Percentiles rank a stretch among this genome's conserved stretches.
phyloP scores from a whole-genome alignment of 1,140 invertebrate species.

The Gerris buenoi region DNA sequence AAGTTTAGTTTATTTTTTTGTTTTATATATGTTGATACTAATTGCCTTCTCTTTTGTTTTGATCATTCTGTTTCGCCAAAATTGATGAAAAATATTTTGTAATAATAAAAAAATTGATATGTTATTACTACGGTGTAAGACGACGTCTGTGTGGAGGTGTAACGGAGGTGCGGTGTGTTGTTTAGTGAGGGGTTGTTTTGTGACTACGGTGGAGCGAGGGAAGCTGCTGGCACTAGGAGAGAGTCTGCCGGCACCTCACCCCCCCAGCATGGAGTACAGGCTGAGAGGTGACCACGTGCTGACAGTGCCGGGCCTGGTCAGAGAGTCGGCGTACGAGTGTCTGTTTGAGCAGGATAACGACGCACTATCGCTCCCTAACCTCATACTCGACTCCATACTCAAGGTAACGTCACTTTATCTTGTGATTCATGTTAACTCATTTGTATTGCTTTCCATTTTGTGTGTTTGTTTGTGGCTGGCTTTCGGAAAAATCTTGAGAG shows the following conservation, averaged over 20 bases:
- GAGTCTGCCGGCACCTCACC: conserved; percentile 22
- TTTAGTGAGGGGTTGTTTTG: conserved; percentile 54
- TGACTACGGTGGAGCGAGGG: conserved; percentile 55
- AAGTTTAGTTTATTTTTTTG: too few species aligned
- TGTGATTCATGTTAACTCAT: neutral
- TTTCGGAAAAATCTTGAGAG: too few species aligned
- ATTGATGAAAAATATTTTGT: too few species aligned
- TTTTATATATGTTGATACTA: too few species aligned
- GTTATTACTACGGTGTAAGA: too few species aligned
- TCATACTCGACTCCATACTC: conserved; percentile 64
- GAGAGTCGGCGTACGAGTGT: conserved; percentile 66
- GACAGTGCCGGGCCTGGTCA: conserved; percentile 48
- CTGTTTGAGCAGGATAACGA: conserved; percentile 75
- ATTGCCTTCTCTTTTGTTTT: too few species aligned
- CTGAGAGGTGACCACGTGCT: conserved; percentile 41
- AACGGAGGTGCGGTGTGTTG: neutral
- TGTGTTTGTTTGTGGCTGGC: too few species aligned
- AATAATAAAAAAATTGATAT: too few species aligned
- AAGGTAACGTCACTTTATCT: conserved; percentile 37
- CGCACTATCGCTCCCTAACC: conserved; percentile 62
- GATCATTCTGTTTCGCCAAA: too few species aligned
- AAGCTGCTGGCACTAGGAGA: conserved; percentile 35
- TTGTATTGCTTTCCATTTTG: too few species aligned
- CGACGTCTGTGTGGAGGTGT: too few species aligned
- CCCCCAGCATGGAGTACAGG: conserved; percentile 53